These are phyloP conservation scores for Bursaphelenchus okinawaensis DNA, from an alignment of 2,888 invertebrate genomes.

Conservation along the genomic window DNA sequence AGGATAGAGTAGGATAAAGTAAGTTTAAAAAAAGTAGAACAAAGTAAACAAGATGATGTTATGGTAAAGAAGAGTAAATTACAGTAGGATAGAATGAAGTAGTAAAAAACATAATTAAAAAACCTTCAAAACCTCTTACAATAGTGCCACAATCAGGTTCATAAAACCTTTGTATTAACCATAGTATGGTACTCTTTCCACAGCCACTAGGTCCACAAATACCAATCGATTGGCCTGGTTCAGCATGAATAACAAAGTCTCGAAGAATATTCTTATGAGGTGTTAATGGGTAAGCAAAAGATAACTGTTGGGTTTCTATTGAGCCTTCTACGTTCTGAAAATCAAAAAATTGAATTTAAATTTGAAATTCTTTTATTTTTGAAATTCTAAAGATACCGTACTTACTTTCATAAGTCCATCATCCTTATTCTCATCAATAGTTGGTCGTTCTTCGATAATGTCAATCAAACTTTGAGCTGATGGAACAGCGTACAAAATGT, in stretches of 20 bases:
- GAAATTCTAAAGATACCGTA: no score
- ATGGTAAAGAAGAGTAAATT: no score
- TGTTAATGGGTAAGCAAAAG: slow-evolving; percentile 59
- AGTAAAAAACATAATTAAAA: neutral
- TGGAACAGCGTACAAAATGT: slow-evolving; percentile 22
- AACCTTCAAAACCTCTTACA: slow-evolving; percentile 59
- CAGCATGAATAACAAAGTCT: slow-evolving; percentile 56
- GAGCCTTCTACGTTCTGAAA: slow-evolving; percentile 33
- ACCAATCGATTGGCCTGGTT: slow-evolving; percentile 49
- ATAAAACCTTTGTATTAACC: slow-evolving; percentile 77
- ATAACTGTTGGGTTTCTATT: slow-evolving; percentile 2
- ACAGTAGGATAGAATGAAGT: no score
- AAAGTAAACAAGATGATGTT: no score
- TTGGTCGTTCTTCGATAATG: slow-evolving; percentile 9
- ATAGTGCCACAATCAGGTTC: slow-evolving; percentile 68
- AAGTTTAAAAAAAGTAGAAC: no score
- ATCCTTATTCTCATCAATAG: slow-evolving; percentile 2
- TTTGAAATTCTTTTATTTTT: no score
- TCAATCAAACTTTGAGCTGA: slow-evolving; percentile 15
- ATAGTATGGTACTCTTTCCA: slow-evolving; percentile 81
- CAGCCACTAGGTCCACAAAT: slow-evolving; percentile 70
- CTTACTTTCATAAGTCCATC: neutral
- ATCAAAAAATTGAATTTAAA: no score
- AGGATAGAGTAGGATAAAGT: no score
- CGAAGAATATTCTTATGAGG: slow-evolving; percentile 49